These are phyloP conservation scores for Tetragnatha versicolor DNA, from an alignment of 1,140 invertebrate genomes.

Conservation along the genomic window DNA sequence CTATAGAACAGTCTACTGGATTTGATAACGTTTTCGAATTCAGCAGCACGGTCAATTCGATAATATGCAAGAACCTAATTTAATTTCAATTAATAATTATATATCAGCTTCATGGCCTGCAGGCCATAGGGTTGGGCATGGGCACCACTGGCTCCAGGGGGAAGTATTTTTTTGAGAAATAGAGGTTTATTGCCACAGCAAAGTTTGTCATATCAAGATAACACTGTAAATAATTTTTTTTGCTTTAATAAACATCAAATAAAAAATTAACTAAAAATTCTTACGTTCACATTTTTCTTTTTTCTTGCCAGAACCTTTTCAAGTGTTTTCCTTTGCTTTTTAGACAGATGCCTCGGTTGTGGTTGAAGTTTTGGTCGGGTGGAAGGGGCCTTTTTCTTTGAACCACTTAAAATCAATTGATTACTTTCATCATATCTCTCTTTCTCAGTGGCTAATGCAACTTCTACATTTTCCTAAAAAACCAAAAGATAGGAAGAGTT, in stretches of 20 bases:
- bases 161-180: no score
- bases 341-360: constrained; percentile 74
- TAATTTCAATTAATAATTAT: no score
- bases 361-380: constrained; percentile 67
- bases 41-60: no score
- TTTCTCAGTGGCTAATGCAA: constrained; percentile 65
- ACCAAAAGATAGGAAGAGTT: neutral
- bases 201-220: neutral
- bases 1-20: no score
- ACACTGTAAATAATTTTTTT: neutral
- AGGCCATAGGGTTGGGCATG: neutral
- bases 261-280: constrained; percentile 59
- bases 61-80: no score
- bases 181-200: neutral
- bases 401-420: constrained; percentile 78
- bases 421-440: constrained; percentile 76
- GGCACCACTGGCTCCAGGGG: neutral
- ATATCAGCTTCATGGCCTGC: neutral
- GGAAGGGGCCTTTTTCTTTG: constrained; percentile 77
- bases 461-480: constrained; percentile 62
- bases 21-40: no score
- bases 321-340: constrained; percentile 84
- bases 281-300: constrained; percentile 86
- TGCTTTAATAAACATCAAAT: neutral
- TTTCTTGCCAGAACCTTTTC: constrained; percentile 88